These are phyloP conservation scores for Anas bernieri DNA, from an alignment of 2,797 vertebrate species.

Conservation along the genomic window DNA sequence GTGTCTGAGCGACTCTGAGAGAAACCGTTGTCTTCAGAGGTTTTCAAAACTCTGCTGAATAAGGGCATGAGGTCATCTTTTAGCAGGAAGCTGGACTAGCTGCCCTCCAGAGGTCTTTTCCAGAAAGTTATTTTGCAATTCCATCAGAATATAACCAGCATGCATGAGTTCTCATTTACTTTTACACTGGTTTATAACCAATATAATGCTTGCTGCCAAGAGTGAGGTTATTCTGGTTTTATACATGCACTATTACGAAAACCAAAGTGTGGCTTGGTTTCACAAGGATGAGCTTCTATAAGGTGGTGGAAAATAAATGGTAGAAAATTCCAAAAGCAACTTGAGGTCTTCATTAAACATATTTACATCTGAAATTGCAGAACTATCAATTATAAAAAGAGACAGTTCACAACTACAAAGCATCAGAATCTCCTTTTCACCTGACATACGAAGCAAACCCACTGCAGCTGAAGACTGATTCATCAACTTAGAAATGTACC, in stretches of 20 bases:
- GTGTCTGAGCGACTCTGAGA: not conserved
- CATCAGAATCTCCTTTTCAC: not conserved
- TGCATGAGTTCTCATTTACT: not conserved
- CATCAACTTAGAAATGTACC: not conserved
- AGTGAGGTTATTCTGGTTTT: not conserved
- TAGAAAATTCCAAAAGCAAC: not conserved
- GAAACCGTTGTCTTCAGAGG: not conserved
- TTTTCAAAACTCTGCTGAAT: conserved; percentile 2
- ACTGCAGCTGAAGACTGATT: not conserved
- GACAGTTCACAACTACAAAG: not conserved
- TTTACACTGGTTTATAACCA: not conserved
- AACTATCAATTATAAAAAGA: not conserved
- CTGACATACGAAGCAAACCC: not conserved
- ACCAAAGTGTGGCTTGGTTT: not conserved
- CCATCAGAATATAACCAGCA: not conserved
- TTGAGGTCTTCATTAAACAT: not conserved
- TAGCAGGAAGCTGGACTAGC: not conserved
- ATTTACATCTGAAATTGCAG: not conserved
- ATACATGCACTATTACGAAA: not conserved
- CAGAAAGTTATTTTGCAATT: not conserved
- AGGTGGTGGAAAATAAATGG: not conserved
- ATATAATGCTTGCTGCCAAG: not conserved
- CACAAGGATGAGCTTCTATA: not conserved
- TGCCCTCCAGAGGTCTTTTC: not conserved
- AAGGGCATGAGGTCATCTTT: not conserved